Base-by-base conservation (phyloP, 2,797 vertebrate species). In the Furcifer pardalis region DNA sequence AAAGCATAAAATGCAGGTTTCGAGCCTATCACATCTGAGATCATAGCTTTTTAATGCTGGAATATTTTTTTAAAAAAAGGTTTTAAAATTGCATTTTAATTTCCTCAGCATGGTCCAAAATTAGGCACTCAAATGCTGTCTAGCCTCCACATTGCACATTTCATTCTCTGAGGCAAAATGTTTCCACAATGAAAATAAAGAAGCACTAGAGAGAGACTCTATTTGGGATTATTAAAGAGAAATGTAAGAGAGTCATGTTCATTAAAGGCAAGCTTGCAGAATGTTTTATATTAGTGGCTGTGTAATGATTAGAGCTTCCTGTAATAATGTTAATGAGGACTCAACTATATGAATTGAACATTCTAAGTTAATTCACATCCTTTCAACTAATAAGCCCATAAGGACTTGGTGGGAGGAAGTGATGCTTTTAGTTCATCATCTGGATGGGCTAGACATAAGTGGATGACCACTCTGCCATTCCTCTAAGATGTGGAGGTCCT, bases 321-420 rank as follows among this genome's bases (percentile, higher is more conserved):
- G 94, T 94, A 95, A 94, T 94, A 95, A 95, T 93, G 91, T 94
- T 94, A 93, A 95, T 94, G 92, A 88, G 0, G 86, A 94, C 92
- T 92, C 92, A 91, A 95, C 94, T 94, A 90, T 93, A 95, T 95
- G 94, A 95, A 93, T 95, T 94, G 92, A 95, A 93, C 94, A 94
- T 95, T 94, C 93, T 89, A 89, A 93, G 94, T 95, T 94, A 95
- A 95, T 95, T 95, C 94, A 93, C 92, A 95, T 93, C 94, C 93
- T 94, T 95, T 95, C 94, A 94, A 94, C 92, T 93, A 94, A 95
- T 94, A 91, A 93, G 91, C 91, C 93, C 91, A 88, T 92, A 92
- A 93, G 59, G 71, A 85, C 75, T 69, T 7, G 12, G 71, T 78
- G 62, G 77, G 81, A 60, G 35, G 71, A 82, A 85, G 87, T 69